Evolutionary conservation across 1,140 invertebrate species (phyloP), one percentile per base, ranked within the genome.

Genomic region (Ips nitidus): DNA sequence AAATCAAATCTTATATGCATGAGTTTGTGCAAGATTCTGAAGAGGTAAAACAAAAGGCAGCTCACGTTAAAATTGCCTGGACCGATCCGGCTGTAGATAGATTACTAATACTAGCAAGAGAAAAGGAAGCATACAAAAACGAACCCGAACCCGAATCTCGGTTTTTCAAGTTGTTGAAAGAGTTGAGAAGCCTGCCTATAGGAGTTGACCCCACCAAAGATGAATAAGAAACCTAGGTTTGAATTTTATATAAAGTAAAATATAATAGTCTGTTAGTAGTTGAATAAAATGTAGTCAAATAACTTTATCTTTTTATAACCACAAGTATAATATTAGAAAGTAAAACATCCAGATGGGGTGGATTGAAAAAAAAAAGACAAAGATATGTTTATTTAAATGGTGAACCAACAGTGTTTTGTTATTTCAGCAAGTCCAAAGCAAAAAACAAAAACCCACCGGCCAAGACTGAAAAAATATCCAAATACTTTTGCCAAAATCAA

Each of bases 111-210:
- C 66, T 72, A 55, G 62, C 65, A 2, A 70, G 69, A 68, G 55
- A 77, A 57, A 63, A 61, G 41, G 56, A 38, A n/a, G 55, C 56
- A 7, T 58, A 62, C 37, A 69, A 72, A 70, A 71, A 78, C 74
- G 74, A 74, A 42, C 69, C 73, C 41, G 69, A 69, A 61, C 53
- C 69, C 47, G 68, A 72, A 42, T 66, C 67, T 50, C 74, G 72
- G 71, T 73, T 77, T 72, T 73, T 53, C 61, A 79, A 78, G 71
- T 41, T 71, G 8, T 45, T 62, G 0, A 4, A 47, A 38, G 4
- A 50, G 2, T 38, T 62, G 6, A 7, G 36, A 50, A 1, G 5
- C 6, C 39, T 41, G n/a, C 57, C 57, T 41, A 22, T n/a, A n/a
- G 60, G 60, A 62, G 6, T 38, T 5, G 8, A 62, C 39, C 2